A percentile compares a stretch with the other conserved stretches of the same genome.
Evolutionary conservation across 1,140 invertebrate species (phyloP).

Genomic region (Pseudomyrmex gracilis): DNA sequence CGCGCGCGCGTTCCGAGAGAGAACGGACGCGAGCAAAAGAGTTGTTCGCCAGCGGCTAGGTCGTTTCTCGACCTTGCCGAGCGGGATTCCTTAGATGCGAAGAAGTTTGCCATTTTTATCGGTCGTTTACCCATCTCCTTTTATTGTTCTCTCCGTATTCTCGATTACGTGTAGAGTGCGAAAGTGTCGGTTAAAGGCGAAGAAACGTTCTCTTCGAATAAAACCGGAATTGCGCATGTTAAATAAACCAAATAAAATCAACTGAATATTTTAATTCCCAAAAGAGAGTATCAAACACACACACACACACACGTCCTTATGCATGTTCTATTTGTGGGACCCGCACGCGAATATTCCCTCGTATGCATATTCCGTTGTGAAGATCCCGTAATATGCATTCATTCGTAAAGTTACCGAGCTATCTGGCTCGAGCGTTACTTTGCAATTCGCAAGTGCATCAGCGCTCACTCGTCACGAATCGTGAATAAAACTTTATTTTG

Average conservation of each 20-base stretch:
- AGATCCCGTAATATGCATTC: conserved; percentile 15
- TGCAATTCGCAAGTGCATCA: conserved; percentile 41
- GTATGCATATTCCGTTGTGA: background rate
- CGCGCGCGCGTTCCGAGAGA: conserved; percentile 29
- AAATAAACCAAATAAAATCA: background rate
- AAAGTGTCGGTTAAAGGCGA: conserved; percentile 10
- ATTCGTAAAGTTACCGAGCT: background rate
- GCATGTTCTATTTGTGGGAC: too few relatives aligned
- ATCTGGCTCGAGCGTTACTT: conserved; percentile 28
- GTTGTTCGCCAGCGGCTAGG: conserved; percentile 76
- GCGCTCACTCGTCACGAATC: conserved; percentile 32
- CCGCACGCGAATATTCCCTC: background rate
- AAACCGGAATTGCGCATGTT: background rate
- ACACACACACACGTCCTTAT: background rate
- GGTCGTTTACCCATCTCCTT: conserved; percentile 61
- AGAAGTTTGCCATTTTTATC: conserved; percentile 70
- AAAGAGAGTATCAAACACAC: background rate
- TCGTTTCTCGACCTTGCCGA: conserved; percentile 78
- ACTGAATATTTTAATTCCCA: background rate
- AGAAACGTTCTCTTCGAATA: conserved; percentile 17
- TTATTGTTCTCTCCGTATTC: conserved; percentile 36
- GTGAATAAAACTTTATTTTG: conserved; percentile 26
- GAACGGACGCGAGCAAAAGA: conserved; percentile 56
- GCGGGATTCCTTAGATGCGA: conserved; percentile 77
- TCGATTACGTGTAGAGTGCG: conserved; percentile 16